Conservation (phyloP, 2,113 vertebrate species). For the Chaenogobius annularis region DNA sequence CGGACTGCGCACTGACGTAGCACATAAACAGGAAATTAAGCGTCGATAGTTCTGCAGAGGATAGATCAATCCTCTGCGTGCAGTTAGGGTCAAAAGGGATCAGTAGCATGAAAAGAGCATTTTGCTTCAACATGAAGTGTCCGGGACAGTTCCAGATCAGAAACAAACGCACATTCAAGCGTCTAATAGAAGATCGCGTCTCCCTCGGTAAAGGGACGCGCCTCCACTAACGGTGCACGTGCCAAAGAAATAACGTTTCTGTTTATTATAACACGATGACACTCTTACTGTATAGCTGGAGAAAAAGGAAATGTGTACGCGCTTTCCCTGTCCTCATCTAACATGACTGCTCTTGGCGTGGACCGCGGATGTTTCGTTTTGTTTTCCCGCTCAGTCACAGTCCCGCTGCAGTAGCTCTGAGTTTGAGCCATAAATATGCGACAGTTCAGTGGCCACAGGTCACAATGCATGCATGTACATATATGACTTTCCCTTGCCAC, state of each 20-base stretch:
- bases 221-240: not conserved
- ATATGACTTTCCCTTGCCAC: not conserved
- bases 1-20: not conserved
- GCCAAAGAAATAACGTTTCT: not conserved
- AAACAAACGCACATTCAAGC: not conserved
- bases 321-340: not conserved
- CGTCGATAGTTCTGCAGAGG: not conserved
- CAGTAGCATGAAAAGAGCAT: not conserved
- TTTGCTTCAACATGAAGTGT: not conserved
- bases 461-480: not conserved
- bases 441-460: not conserved
- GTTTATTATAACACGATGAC: not conserved
- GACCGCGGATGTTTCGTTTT: not conserved
- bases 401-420: not conserved
- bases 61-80: not conserved
- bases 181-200: not conserved
- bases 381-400: not conserved
- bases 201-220: not conserved
- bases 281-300: not conserved
- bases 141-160: not conserved
- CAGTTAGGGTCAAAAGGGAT: not conserved
- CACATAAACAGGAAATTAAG: slow-evolving; percentile 9
- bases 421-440: not conserved
- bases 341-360: not conserved
- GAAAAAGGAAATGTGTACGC: not conserved